These are phyloP conservation scores for Trichechus manatus DNA, from an alignment of 2,113 vertebrate species.

Conservation along the genomic window DNA sequence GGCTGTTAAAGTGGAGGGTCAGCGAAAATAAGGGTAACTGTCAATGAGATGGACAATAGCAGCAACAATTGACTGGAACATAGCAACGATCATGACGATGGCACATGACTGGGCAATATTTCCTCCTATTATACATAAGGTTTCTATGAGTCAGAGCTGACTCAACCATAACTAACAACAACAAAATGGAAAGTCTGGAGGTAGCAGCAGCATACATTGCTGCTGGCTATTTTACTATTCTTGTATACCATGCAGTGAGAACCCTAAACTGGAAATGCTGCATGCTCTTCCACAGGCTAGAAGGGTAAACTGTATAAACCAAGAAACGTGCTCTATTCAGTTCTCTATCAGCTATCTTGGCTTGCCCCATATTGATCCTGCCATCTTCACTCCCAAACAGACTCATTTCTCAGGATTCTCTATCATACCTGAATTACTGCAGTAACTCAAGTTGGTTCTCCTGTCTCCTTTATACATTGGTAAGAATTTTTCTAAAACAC, in stretches of 20 bases:
- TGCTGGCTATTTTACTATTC: not conserved
- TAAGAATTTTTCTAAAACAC: slow-evolving; percentile 15
- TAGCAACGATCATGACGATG: not conserved
- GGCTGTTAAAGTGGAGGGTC: too few relatives aligned
- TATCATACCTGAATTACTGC: not conserved
- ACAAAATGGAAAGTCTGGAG: not conserved
- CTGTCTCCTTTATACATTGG: not conserved
- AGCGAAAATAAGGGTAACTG: too few relatives aligned
- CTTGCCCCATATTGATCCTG: not conserved
- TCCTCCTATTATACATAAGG: not conserved
- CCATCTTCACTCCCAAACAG: not conserved
- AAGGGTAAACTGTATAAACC: not conserved
- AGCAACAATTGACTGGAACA: not conserved
- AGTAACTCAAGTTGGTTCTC: not conserved
- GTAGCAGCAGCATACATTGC: not conserved
- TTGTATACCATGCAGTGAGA: not conserved
- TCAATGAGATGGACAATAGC: not conserved
- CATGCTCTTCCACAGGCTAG: not conserved
- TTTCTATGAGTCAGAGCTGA: not conserved
- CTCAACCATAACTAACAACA: not conserved
- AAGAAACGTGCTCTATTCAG: not conserved
- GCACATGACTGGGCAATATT: not conserved
- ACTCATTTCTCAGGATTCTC: not conserved
- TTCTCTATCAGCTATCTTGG: not conserved
- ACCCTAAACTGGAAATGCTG: not conserved